Base-by-base conservation (phyloP, 2,888 invertebrate genomes). In the Apotomis turbidana region DNA sequence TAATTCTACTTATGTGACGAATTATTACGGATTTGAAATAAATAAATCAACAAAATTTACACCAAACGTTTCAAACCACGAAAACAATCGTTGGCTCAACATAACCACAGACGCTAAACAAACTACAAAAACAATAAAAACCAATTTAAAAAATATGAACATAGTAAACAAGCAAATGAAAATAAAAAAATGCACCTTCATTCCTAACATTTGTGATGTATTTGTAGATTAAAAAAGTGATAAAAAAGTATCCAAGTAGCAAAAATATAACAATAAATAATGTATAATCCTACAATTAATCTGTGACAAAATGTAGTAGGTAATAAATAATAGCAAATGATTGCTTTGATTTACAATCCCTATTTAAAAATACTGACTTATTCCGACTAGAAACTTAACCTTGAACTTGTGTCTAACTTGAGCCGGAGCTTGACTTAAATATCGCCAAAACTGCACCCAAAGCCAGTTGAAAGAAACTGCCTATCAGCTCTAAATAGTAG, bases 401-500 rank as follows among this genome's bases (percentile, higher is more conserved):
- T 62, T 9, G 15, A 6, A 54, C 44, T 44, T 46, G 51, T 27
- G 46, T 27, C 46, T 68, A 52, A 68, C 71, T 73, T 66, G 66
- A 66, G 57, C 46, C 27, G 62, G 71, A 72, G 12, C 69, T 5
- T 10, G 73, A 81, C 27, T 76, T 83, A 58, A 93, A 90, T 0
- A 87, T 59, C 0, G 86, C 78, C 0, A 82, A 46, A 0, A 93
- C 70, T 0, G 89, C 88, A 0, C 92, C 91, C 80, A 86, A 89
- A 9, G 88, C 57, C 9, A 93, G 71, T 73, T 90, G 90, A 12
- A 89, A 69, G 0, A 90, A 55, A 74, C 91, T 91, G 0, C 86
- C 89, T 0, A 92, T 49, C 0, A 90, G 62, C 70, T 93, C 93
- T 4, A 93, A 70, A 0, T 90, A 36, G 13, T 84, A 87, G 1